phyloP scores from a whole-genome alignment of 2,888 invertebrate species.

The Leucophenga montana region DNA sequence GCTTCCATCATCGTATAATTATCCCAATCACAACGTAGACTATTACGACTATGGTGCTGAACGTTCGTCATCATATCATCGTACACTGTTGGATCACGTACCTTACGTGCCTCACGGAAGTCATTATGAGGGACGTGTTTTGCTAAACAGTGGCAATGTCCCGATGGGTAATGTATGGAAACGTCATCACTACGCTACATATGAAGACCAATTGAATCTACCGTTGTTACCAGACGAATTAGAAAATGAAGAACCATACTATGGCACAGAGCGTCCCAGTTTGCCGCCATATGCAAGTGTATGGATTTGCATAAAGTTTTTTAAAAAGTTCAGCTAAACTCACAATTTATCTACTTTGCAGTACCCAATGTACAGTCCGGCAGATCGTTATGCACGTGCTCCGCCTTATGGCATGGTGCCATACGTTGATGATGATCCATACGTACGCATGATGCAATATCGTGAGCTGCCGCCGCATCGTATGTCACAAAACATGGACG shows the following conservation, averaged over 20 bases:
- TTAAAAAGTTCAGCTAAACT: too few species aligned
- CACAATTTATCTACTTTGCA: constrained; percentile 13
- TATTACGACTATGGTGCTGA: constrained; percentile 74
- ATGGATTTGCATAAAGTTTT: too few species aligned
- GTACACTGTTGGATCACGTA: constrained; percentile 71
- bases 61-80: constrained; percentile 73
- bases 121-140: constrained; percentile 70
- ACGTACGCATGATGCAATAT: constrained; percentile 73
- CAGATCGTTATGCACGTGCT: constrained; percentile 64
- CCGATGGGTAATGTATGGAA: constrained; percentile 97
- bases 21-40: constrained; percentile 56
- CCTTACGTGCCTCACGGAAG: constrained; percentile 54
- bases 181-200: constrained; percentile 92
- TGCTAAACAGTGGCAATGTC: constrained; percentile 62
- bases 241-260: constrained; percentile 83
- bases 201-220: constrained; percentile 94
- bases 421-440: constrained; percentile 72
- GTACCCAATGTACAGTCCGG: constrained; percentile 68
- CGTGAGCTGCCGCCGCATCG: constrained; percentile 76
- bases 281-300: constrained; percentile 72
- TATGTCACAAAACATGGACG: constrained; percentile 76
- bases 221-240: constrained; percentile 82
- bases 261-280: constrained; percentile 78
- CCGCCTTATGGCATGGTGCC: constrained; percentile 63
- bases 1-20: constrained; percentile 32